Percentiles rank a stretch among this genome's conserved stretches.
phyloP scores from a whole-genome alignment of 2,888 invertebrate species.

The Spisula subtruncata region DNA sequence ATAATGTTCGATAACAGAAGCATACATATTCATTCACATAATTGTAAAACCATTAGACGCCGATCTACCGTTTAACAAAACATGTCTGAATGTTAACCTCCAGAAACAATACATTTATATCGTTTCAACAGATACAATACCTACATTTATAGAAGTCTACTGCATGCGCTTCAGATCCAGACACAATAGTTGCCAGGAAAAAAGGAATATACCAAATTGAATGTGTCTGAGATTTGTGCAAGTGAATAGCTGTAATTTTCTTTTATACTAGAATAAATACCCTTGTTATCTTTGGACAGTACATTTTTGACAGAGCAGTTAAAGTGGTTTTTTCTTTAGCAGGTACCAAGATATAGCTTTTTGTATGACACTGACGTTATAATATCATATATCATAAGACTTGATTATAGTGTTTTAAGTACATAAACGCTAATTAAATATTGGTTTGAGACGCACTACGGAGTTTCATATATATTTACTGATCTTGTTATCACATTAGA shows the following conservation, averaged over 20 bases:
- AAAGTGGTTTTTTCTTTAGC: no score
- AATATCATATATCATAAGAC: no score
- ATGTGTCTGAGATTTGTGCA: not conserved
- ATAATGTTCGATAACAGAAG: not conserved
- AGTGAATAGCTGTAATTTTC: not conserved
- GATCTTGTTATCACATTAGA: no score
- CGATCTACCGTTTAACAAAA: not conserved
- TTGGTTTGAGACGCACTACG: no score
- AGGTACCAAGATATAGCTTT: no score
- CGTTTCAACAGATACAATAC: conserved; percentile 6
- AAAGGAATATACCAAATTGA: not conserved
- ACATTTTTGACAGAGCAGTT: no score
- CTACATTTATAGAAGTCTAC: not conserved
- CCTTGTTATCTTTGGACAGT: not conserved
- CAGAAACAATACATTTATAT: not conserved
- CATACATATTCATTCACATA: not conserved
- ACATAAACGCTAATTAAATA: no score
- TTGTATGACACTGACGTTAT: no score
- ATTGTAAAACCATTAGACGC: not conserved
- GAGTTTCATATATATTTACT: no score
- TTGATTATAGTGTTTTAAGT: no score
- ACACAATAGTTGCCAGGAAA: not conserved
- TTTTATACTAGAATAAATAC: not conserved
- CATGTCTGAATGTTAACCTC: not conserved
- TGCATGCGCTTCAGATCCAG: not conserved